Evolutionary conservation across 2,797 vertebrate genomes (phyloP).

Genomic region (Acrossocheilus wenchowensis): DNA sequence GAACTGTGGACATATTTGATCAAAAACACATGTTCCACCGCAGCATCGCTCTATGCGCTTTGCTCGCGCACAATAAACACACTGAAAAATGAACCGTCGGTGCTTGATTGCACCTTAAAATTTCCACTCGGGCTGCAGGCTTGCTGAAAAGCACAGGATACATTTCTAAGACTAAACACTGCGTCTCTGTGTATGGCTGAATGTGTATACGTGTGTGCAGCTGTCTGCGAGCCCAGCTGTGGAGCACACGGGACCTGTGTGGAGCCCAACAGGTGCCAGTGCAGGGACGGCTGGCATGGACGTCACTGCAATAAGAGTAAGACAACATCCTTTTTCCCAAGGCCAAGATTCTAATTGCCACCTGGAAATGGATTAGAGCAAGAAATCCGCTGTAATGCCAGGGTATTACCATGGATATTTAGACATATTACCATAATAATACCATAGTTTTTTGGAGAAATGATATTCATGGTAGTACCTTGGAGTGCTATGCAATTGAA

Average conservation of each 20-base stretch:
- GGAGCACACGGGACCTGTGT: conserved; percentile 82
- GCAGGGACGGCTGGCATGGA: conserved; percentile 87
- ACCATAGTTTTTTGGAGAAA: neutral
- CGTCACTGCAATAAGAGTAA: conserved; percentile 90
- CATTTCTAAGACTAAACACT: conserved; percentile 56
- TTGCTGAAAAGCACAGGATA: conserved; percentile 32
- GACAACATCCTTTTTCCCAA: conserved; percentile 59
- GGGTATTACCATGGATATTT: conserved; percentile 8
- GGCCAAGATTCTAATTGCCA: conserved; percentile 34
- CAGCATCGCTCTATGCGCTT: neutral
- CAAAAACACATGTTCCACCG: conserved; percentile 5
- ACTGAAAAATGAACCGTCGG: conserved; percentile 1
- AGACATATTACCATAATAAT: neutral
- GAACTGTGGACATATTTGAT: conserved; percentile 13
- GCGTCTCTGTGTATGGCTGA: conserved; percentile 53
- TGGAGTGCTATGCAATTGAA: neutral
- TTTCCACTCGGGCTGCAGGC: conserved; percentile 35
- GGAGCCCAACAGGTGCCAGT: conserved; percentile 88
- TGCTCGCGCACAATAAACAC: neutral
- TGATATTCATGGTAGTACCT: neutral
- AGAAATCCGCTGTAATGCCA: conserved; percentile 50
- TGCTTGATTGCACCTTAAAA: conserved; percentile 35
- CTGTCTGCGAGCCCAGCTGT: conserved; percentile 86
- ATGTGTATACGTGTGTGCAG: conserved; percentile 71
- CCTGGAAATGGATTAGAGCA: conserved; percentile 54